Evolutionary conservation across 2,113 vertebrate species (phyloP).

Genomic region (Strigops habroptila): DNA sequence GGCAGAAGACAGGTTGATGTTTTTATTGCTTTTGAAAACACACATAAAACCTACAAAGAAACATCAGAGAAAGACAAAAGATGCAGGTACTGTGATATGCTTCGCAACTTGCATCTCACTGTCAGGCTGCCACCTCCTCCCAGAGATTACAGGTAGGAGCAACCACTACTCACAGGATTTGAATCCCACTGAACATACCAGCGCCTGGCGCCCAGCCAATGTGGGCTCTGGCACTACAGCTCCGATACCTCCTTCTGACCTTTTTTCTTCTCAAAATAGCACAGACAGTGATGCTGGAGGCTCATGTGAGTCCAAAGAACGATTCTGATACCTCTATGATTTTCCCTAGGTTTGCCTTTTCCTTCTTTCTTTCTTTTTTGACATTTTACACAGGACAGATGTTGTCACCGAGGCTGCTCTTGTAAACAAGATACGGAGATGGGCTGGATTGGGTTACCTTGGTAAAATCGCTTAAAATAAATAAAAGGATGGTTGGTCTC

Average conservation of each 20-base stretch:
- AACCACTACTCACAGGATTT: not conserved
- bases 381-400: constrained; percentile 72
- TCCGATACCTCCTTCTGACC: not conserved
- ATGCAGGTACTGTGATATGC: not conserved
- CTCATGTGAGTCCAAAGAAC: not conserved
- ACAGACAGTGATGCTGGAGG: not conserved
- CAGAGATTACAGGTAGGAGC: not conserved
- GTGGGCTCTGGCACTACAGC: not conserved
- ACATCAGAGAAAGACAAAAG: not conserved
- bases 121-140: not conserved
- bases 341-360: not conserved
- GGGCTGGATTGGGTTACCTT: constrained; percentile 74
- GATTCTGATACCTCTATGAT: not conserved
- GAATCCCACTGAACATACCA: not conserved
- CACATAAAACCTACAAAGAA: not conserved
- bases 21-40: not conserved
- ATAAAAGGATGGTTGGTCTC: constrained; percentile 76
- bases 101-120: not conserved
- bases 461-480: constrained; percentile 76
- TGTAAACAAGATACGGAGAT: constrained; percentile 73
- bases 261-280: not conserved
- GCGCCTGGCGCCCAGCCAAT: not conserved
- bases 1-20: not conserved
- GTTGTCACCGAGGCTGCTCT: constrained; percentile 52
- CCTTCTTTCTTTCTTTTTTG: not conserved